phyloP scores from a whole-genome alignment of 1,140 invertebrate species.

The Drosophila kohkoa region DNA sequence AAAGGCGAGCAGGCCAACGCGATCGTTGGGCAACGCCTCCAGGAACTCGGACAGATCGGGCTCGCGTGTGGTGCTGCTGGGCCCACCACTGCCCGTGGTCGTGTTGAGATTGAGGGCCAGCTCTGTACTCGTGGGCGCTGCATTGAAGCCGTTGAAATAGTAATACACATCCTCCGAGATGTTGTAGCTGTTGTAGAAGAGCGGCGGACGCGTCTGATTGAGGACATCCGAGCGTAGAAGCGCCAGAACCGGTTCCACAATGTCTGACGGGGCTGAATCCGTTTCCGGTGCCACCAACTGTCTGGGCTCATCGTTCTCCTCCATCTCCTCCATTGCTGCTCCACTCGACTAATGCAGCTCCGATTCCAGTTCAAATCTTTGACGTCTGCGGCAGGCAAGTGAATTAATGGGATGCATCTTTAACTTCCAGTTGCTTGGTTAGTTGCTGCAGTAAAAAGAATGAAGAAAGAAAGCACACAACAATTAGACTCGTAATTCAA shows the following conservation, averaged over 20 bases:
- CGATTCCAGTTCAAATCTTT: slow-evolving; percentile 24
- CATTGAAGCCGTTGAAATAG: slow-evolving; percentile 77
- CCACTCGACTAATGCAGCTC: slow-evolving; percentile 46
- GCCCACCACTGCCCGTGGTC: slow-evolving; percentile 7
- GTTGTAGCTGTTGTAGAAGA: slow-evolving; percentile 79
- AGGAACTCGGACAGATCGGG: slow-evolving; percentile 78
- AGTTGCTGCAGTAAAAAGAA: slow-evolving; percentile 8
- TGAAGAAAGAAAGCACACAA: not conserved
- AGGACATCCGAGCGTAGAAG: slow-evolving; percentile 59
- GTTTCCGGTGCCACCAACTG: slow-evolving; percentile 53
- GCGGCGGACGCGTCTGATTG: slow-evolving; percentile 59
- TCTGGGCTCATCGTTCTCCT: slow-evolving; percentile 40
- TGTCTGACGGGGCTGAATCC: slow-evolving; percentile 42
- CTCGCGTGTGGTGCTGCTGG: slow-evolving; percentile 63
- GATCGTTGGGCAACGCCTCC: slow-evolving; percentile 88
- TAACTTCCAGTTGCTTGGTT: not conserved
- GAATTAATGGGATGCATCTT: slow-evolving; percentile 70
- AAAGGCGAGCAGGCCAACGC: slow-evolving; percentile 92
- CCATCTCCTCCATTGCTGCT: slow-evolving; percentile 26
- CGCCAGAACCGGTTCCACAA: slow-evolving; percentile 61
- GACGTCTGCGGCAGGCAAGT: slow-evolving; percentile 55
- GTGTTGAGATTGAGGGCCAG: slow-evolving; percentile 36
- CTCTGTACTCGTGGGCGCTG: slow-evolving; percentile 59
- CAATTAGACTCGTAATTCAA: too few relatives aligned
- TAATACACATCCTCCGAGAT: slow-evolving; percentile 80